Evolutionary conservation across 2,797 vertebrate species (phyloP).

Genomic region (Meriones psammophilus): DNA sequence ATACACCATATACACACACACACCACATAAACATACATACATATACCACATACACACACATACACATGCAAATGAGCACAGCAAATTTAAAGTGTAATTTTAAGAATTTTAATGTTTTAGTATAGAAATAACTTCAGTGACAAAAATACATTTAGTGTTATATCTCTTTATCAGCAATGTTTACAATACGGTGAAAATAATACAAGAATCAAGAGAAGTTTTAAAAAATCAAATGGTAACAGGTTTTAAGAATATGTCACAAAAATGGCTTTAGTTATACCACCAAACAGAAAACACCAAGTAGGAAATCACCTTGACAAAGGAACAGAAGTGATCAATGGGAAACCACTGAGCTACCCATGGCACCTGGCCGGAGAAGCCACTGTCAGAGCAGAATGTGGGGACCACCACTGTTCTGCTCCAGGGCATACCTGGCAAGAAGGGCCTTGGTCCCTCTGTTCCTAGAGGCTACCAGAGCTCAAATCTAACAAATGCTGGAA

Average conservation of each 20-base stretch:
- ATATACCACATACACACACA: too few relatives aligned
- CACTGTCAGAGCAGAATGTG: too few relatives aligned
- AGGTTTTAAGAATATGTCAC: constrained; percentile 13
- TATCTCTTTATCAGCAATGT: constrained; percentile 56
- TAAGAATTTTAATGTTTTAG: not conserved
- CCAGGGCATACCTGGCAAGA: not conserved
- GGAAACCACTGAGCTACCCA: not conserved
- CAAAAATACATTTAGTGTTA: constrained; percentile 32
- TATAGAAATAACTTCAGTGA: constrained; percentile 57
- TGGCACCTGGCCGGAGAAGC: not conserved
- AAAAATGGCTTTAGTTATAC: constrained; percentile 38
- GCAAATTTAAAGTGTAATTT: not conserved
- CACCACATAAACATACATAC: too few relatives aligned
- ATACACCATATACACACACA: too few relatives aligned
- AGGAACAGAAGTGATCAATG: not conserved
- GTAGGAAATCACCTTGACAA: not conserved
- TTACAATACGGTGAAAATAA: constrained; percentile 55
- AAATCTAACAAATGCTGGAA: not conserved
- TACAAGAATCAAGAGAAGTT: constrained; percentile 39
- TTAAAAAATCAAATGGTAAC: constrained; percentile 43
- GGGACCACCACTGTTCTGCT: not conserved
- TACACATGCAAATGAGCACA: not conserved
- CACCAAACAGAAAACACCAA: constrained; percentile 46
- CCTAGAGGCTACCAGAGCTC: not conserved
- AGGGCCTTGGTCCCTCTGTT: constrained; percentile 11